Evolutionary conservation across 2,797 vertebrate species (phyloP).

Genomic region (Danio kyathit): DNA sequence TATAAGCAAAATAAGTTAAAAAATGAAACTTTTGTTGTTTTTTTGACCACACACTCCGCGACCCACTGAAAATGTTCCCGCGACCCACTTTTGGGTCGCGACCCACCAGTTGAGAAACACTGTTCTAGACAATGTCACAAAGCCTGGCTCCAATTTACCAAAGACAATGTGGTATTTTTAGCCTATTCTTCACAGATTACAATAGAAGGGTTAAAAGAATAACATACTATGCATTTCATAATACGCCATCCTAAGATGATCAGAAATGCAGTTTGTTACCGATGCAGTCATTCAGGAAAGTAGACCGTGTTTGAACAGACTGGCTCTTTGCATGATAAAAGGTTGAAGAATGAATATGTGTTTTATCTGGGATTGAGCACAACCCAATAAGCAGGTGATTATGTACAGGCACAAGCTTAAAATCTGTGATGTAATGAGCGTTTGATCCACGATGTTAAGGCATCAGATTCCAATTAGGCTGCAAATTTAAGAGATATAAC

Average conservation of each 20-base stretch:
- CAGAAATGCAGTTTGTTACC: conserved; percentile 1
- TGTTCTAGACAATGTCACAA: neutral
- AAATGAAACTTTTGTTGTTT: too few relatives aligned
- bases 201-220: conserved; percentile 1
- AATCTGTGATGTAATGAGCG: conserved; percentile 45
- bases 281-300: conserved; percentile 13
- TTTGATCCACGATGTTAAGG: conserved; percentile 41
- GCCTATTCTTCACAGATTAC: conserved; percentile 1
- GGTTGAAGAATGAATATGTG: conserved; percentile 36
- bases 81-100: too few relatives aligned
- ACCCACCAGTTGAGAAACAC: too few relatives aligned
- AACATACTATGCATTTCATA: conserved; percentile 14
- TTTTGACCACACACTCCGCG: too few relatives aligned
- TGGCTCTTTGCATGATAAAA: conserved; percentile 25
- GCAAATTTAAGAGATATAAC: conserved; percentile 15
- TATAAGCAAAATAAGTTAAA: too few relatives aligned
- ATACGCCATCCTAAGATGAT: neutral
- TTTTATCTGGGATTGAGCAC: conserved; percentile 49
- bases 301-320: conserved; percentile 24
- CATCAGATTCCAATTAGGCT: conserved; percentile 26
- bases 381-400: conserved; percentile 47
- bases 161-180: conserved; percentile 10
- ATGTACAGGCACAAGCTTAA: conserved; percentile 27
- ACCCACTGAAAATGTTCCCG: too few relatives aligned
- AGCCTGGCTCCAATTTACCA: neutral